phyloP scores from a whole-genome alignment of 2,888 invertebrate genomes.

The Syritta pipiens region DNA sequence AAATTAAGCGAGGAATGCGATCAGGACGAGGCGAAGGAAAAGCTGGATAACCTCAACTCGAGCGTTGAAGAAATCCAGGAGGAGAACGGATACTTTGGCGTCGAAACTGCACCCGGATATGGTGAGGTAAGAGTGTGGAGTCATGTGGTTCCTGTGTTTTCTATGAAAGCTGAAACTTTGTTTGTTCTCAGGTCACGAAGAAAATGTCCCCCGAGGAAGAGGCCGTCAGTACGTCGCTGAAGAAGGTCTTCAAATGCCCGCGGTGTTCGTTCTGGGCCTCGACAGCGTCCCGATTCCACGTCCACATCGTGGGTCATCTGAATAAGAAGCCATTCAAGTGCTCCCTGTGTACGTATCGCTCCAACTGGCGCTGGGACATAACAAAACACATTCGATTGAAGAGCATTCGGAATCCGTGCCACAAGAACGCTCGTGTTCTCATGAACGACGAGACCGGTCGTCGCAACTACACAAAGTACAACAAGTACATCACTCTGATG shows the following conservation, averaged over 20 bases:
- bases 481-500: slow-evolving; percentile 89
- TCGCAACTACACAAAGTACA: slow-evolving; percentile 94
- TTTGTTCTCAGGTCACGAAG: not conserved
- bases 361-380: slow-evolving; percentile 98
- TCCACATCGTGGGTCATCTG: slow-evolving; percentile 94
- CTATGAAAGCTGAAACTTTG: too few relatives aligned
- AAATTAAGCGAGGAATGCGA: too few relatives aligned
- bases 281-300: slow-evolving; percentile 94
- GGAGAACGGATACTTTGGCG: too few relatives aligned
- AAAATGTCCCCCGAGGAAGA: slow-evolving; percentile 76
- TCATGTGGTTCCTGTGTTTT: too few relatives aligned
- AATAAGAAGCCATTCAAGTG: slow-evolving; percentile 97
- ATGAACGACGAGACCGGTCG: slow-evolving; percentile 95
- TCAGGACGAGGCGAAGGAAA: too few relatives aligned
- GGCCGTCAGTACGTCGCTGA: slow-evolving; percentile 83
- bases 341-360: slow-evolving; percentile 94
- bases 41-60: too few relatives aligned
- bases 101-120: too few relatives aligned
- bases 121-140: too few relatives aligned
- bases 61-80: too few relatives aligned
- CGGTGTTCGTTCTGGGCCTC: slow-evolving; percentile 95
- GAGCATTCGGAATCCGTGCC: slow-evolving; percentile 89
- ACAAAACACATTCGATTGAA: slow-evolving; percentile 96
- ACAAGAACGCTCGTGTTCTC: slow-evolving; percentile 88
- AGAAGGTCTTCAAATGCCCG: slow-evolving; percentile 93